Base-by-base conservation (phyloP, 2,797 vertebrate species). In the Chelonia mydas region DNA sequence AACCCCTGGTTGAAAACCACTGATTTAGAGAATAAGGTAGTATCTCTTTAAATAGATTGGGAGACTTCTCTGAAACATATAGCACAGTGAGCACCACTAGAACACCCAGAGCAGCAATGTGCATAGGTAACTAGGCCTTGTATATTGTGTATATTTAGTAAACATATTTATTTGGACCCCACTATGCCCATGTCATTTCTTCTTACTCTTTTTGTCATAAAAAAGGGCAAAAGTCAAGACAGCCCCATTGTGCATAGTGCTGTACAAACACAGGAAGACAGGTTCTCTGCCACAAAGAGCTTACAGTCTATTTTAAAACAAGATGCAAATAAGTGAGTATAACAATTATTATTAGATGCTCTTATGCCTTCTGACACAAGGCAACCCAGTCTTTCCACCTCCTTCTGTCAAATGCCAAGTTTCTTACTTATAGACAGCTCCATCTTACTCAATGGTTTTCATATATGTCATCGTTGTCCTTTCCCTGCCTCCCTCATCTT, bases 221-320 rank as follows among this genome's bases (percentile, higher is more conserved):
- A 94, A 96, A 91, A 94, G 86, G 94, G 94, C 90, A 97, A 97
- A 80, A 96, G 96, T 89, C 90, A 95, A 97, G 95, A 94, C 96
- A 96, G 90, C 27, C 41, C 12, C 27, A 45, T 15, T 83, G 96
- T 95, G 84, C 96, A 93, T 96, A 97, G 97, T 96, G 97, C 94
- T 95, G 93, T 94, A 97, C 97, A 97, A 97, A 97, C 90, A 97
- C 95, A 97, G 96, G 95, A 97, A 97, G 96, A 96, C 95, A 93
- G 84, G 92, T 91, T 97, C 96, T 96, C 96, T 97, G 96, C 96
- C 95, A 91, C 94, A 96, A 95, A 79, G 96, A 96, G 94, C 96
- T 97, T 97, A 97, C 93, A 96, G 90, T 94, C 65, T 68, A 96
- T 96, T 93, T 94, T 95, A 95, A 97, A 96, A 95, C 93, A 97